Base-by-base conservation (phyloP, 2,113 vertebrate genomes). In the Centropristis striata region DNA sequence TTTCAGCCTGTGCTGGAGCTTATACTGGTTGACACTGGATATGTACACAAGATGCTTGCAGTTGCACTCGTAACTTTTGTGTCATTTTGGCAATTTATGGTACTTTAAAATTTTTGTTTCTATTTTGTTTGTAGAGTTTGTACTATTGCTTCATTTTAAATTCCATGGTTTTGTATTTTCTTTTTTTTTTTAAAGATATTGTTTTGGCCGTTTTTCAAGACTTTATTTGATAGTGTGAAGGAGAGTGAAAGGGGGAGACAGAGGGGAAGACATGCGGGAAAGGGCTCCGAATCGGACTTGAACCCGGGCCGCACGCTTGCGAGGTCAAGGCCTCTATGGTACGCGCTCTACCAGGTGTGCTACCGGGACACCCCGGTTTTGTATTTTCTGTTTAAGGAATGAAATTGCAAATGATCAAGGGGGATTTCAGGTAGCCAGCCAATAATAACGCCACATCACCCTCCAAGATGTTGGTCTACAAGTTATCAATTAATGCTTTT, bases 401-500 rank as follows among this genome's bases (percentile, higher is more conserved):
- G 36, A 71, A 77, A 55, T 70, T 6, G 54, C 20, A 65, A 41
- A 61, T 64, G 2, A 39, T 77, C 4, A 16, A 58, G 18, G 15
- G 73, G 16, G 37, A 71, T 61, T 60, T 1, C 9, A 46, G 25
- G 25, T 74, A 44, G 27, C 25, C 46, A 58, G 14, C 50, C 10
- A 37, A 74, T 0, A n/a, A n/a, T n/a, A n/a, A n/a, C n/a, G 0
- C 21, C 12, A 47, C 4, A 12, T 65, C 28, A 20, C 32, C 37
- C 63, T 66, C 16, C 25, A 3, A 47, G 8, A 49, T 16, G 9
- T n/a, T 70, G n/a, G n/a, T 51, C 39, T 37, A 15, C 42, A 47
- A 47, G 12, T 65, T 54, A 25, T 23, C 25, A 55, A 47, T 70
- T 66, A 66, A 63, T 71, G 51, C 42, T 54, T 87, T n/a, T 71